Percentiles rank a stretch among this genome's conserved stretches.
Evolutionary conservation across 1,140 invertebrate genomes (phyloP).

Genomic region (Macrosteles quadrilineatus): DNA sequence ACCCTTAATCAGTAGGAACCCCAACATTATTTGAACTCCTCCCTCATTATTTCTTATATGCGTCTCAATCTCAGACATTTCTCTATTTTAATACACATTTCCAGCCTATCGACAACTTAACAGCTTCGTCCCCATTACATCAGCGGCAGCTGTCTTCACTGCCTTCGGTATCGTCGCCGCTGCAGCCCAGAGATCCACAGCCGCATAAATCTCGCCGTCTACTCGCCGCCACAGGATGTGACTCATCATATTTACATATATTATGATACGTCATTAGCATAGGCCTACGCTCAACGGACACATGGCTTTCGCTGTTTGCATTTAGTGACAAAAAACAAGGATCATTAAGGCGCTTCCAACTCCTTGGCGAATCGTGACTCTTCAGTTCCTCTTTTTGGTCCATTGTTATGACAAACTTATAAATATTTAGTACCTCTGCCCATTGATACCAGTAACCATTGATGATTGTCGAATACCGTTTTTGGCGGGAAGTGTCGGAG

Average conservation of each 20-base stretch:
- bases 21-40: too few relatives aligned
- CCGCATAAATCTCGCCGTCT: not conserved
- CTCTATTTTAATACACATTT: too few relatives aligned
- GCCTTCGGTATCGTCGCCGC: not conserved
- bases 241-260: conserved; percentile 17
- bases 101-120: too few relatives aligned
- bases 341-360: conserved; percentile 14
- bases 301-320: conserved; percentile 13
- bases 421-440: not conserved
- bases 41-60: too few relatives aligned
- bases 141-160: not conserved
- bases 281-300: conserved; percentile 9
- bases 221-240: conserved; percentile 8
- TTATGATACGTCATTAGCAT: conserved; percentile 14
- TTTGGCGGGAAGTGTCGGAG: conserved; percentile 3
- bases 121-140: too few relatives aligned
- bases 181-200: conserved; percentile 1
- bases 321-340: conserved; percentile 16
- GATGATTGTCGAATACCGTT: conserved; percentile 11
- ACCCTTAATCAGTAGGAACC: too few relatives aligned
- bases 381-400: not conserved
- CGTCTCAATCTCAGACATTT: too few relatives aligned
- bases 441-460: not conserved
- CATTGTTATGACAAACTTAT: conserved; percentile 12
- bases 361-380: conserved; percentile 13